Evolutionary conservation across 2,888 invertebrate species (phyloP).

Genomic region (Apamea monoglypha): DNA sequence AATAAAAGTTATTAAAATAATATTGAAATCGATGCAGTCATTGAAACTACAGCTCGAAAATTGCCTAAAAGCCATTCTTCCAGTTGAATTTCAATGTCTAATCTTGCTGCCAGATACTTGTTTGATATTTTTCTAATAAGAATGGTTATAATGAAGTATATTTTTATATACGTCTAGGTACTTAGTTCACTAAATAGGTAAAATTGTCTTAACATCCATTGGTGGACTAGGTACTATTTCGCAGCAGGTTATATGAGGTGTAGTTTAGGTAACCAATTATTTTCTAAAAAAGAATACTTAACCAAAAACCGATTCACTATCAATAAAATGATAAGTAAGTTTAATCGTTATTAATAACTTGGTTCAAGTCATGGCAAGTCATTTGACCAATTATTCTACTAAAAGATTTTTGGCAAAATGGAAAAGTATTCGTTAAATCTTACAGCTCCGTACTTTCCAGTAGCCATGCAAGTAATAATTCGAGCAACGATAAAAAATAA

Average conservation of each 20-base stretch:
- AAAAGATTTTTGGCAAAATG: background rate
- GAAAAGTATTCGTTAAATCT: background rate
- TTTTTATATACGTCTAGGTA: background rate
- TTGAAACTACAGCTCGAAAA: background rate
- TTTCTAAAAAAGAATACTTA: no score
- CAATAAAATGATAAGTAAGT: background rate
- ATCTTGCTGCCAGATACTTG: background rate
- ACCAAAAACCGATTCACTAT: background rate
- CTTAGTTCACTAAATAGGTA: background rate
- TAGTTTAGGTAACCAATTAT: background rate
- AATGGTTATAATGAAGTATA: background rate
- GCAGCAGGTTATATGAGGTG: background rate
- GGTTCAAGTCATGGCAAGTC: background rate
- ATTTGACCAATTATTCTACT: background rate
- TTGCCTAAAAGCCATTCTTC: background rate
- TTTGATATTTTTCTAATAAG: slow-evolving; percentile 12
- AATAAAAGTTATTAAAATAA: background rate
- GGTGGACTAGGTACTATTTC: background rate
- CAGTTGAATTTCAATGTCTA: background rate
- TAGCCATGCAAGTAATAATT: slow-evolving; percentile 78
- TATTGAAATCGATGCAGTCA: background rate
- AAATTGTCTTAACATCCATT: background rate
- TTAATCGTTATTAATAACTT: background rate
- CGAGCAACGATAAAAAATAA: slow-evolving; percentile 84
- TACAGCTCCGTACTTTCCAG: slow-evolving; percentile 68